These are phyloP conservation scores for Margaritifera margaritifera DNA, from an alignment of 2,888 invertebrate species.

Conservation along the genomic window DNA sequence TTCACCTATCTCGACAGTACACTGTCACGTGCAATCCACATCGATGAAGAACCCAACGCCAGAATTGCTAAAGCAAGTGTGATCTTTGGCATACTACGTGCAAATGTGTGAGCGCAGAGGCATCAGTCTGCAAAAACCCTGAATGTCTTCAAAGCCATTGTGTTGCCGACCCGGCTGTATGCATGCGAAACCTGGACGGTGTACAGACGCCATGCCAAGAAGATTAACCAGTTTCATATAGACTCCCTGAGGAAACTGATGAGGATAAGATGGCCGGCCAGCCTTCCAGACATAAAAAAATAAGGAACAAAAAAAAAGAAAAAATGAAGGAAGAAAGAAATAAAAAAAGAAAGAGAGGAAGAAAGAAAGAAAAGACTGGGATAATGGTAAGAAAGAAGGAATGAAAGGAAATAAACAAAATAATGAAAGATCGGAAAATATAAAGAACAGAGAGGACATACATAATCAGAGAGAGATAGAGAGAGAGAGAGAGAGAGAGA, in stretches of 20 bases:
- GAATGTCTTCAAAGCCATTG: too few relatives aligned
- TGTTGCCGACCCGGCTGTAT: too few relatives aligned
- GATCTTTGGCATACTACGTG: too few relatives aligned
- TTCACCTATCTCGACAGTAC: too few relatives aligned
- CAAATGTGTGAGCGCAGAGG: too few relatives aligned
- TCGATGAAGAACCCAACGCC: too few relatives aligned
- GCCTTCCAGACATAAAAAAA: conserved; percentile 13
- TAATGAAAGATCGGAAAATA: conserved; percentile 14
- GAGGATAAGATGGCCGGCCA: conserved; percentile 4
- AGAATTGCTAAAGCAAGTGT: too few relatives aligned
- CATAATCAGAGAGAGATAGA: conserved; percentile 14
- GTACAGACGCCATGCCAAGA: too few relatives aligned
- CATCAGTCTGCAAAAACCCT: too few relatives aligned
- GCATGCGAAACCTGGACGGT: too few relatives aligned
- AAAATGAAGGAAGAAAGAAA: conserved; percentile 5
- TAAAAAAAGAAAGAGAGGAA: conserved; percentile 2
- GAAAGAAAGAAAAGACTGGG: conserved; percentile 8
- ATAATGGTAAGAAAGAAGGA: conserved; percentile 10
- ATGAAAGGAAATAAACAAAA: conserved; percentile 9
- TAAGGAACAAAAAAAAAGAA: conserved; percentile 7
- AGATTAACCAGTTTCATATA: too few relatives aligned
- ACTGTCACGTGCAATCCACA: too few relatives aligned
- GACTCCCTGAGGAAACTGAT: conserved; percentile 5
- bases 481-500: conserved; percentile 22
- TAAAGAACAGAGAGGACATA: conserved; percentile 15